A percentile compares a stretch with the other conserved stretches of the same genome.
Conservation (phyloP, 2,888 invertebrate species). For the Thelaira solivaga region DNA sequence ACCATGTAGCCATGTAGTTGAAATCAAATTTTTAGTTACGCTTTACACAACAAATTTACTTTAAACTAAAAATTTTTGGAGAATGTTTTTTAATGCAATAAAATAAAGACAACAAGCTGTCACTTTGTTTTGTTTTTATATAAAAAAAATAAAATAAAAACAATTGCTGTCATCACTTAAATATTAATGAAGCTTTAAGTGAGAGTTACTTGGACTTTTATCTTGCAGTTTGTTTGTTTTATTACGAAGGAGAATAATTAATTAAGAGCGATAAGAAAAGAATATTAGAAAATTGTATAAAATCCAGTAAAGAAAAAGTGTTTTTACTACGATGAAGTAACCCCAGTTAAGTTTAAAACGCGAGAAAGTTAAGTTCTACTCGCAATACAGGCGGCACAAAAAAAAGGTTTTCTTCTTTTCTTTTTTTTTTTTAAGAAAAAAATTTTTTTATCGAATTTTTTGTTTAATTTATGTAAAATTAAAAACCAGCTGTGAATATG, state of each 20-base stretch:
- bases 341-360: constrained; percentile 32
- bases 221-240: neutral
- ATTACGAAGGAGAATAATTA: constrained; percentile 22
- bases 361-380: constrained; percentile 40
- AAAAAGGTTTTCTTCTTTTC: too few species aligned
- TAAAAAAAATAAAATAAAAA: too few species aligned
- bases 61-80: too few species aligned
- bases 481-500: neutral
- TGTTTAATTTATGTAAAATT: too few species aligned
- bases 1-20: too few species aligned
- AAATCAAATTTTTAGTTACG: too few species aligned
- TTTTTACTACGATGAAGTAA: constrained; percentile 1
- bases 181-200: too few species aligned
- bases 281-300: constrained; percentile 38
- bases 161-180: constrained; percentile 2
- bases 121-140: too few species aligned
- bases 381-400: neutral
- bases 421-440: neutral
- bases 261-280: constrained; percentile 3
- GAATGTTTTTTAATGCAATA: too few species aligned
- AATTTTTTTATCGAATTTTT: neutral
- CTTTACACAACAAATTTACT: too few species aligned
- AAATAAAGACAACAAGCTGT: too few species aligned
- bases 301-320: constrained; percentile 13
- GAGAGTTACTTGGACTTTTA: too few species aligned